Base-by-base conservation (phyloP, 2,888 invertebrate genomes). In the Zygaena filipendulae region DNA sequence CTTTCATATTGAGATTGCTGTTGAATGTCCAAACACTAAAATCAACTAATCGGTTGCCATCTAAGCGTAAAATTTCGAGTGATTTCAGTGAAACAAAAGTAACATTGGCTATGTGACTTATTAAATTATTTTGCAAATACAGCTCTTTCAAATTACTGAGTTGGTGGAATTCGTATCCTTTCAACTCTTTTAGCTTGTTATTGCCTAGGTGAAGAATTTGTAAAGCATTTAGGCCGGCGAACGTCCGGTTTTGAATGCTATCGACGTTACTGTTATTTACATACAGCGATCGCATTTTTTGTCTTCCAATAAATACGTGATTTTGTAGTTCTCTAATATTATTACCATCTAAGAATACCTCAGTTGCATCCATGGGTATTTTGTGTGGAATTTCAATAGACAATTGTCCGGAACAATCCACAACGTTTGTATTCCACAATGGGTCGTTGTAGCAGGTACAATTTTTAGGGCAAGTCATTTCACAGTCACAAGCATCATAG, bases 401-500 rank as follows among this genome's bases (percentile, higher is more conserved):
- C 52, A 85, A 82, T 64, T 91, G 88, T 9, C 87, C 87, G 43
- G 92, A 92, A 68, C 95, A 95, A 62, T 95, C 95, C 24, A 95
- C 94, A 21, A 94, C 91, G 67, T 94, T 95, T 28, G 92, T 93
- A 47, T 90, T 89, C 93, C 95, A 96, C 39, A 91, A 87, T 61
- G 92, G 91, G 59, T 97, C 96, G 66, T 95, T 94, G 74, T 93
- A 96, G 68, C 97, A 97, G 45, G 91, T 89, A 79, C 97, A 97
- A 53, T 93, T 93, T 49, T 87, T 85, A 16, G 97, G 97, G 58
- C 97, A 97, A 39, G 92, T 94, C 91, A 95, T 94, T 80, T 96
- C 94, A 74, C 97, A 97, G 70, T 96, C 96, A 70, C 97, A 97
- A 37, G 92, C 92, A 59, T 95, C 95, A 61, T 93, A 96, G 61